Evolutionary conservation across 2,888 invertebrate species (phyloP).

Genomic region (Brenthis hecate): DNA sequence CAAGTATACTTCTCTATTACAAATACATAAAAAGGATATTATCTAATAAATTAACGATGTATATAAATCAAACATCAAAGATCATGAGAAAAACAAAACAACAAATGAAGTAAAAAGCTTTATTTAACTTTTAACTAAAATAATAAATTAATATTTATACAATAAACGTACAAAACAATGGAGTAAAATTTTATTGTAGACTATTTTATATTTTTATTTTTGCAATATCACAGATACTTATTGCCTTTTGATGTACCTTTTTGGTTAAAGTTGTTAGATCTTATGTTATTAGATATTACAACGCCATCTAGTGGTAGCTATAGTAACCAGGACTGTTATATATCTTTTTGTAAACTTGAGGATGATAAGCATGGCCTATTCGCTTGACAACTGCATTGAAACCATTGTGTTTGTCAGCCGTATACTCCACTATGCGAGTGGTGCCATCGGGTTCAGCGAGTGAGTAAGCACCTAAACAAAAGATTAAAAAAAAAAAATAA

Average conservation of each 20-base stretch:
- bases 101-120: not conserved
- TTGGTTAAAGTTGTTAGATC: conserved; percentile 42
- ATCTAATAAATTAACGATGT: not conserved
- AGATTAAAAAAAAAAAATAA: too few species aligned
- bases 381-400: conserved; percentile 80
- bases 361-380: conserved; percentile 74
- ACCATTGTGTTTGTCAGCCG: conserved; percentile 76
- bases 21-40: not conserved
- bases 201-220: conserved; percentile 10
- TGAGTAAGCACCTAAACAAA: conserved; percentile 70
- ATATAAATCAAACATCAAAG: not conserved
- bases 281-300: conserved; percentile 21
- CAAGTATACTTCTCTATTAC: not conserved
- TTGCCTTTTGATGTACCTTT: conserved; percentile 54
- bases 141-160: conserved; percentile 25
- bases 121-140: conserved; percentile 5
- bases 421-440: conserved; percentile 78
- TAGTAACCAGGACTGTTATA: conserved; percentile 58
- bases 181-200: not conserved
- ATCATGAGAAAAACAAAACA: not conserved
- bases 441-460: conserved; percentile 78
- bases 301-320: conserved; percentile 70
- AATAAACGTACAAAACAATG: conserved; percentile 13
- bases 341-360: conserved; percentile 65
- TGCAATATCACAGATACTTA: conserved; percentile 57